A percentile compares a stretch with the other conserved stretches of the same genome.
Evolutionary conservation across 2,888 invertebrate genomes (phyloP).

Genomic region (Dasypolia templi): DNA sequence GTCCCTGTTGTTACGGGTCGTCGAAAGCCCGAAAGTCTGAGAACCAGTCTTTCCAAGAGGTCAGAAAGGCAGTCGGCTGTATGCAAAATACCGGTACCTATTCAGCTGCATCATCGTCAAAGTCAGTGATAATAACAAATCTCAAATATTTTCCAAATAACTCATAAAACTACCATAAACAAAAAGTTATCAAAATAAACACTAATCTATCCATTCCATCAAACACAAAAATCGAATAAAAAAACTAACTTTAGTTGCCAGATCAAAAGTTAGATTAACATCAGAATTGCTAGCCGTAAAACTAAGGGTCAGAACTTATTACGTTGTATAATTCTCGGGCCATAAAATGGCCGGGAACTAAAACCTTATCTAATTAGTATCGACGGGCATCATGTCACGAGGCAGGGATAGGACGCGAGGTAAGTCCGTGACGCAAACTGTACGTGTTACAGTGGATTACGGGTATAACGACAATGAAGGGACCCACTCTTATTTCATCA

Average conservation of each 20-base stretch:
- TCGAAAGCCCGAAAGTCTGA: no score
- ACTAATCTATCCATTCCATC: slow-evolving; percentile 38
- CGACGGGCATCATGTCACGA: slow-evolving; percentile 65
- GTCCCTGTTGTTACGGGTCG: no score
- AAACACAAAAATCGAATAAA: slow-evolving; percentile 31
- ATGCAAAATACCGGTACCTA: no score
- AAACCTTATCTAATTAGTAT: slow-evolving; percentile 78
- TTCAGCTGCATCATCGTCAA: no score
- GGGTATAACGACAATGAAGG: no score
- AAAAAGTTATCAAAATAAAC: neutral
- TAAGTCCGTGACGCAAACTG: slow-evolving; percentile 70
- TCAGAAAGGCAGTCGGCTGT: no score
- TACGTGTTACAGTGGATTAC: no score
- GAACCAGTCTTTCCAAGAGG: no score
- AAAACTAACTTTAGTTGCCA: slow-evolving; percentile 60
- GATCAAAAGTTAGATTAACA: slow-evolving; percentile 79
- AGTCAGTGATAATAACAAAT: no score
- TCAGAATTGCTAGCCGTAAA: slow-evolving; percentile 73
- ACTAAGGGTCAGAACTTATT: slow-evolving; percentile 72
- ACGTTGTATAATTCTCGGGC: slow-evolving; percentile 72
- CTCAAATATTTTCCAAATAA: no score
- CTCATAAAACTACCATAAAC: neutral
- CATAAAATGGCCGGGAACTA: slow-evolving; percentile 72
- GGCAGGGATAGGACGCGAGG: slow-evolving; percentile 63
- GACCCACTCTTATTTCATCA: no score